Percentiles rank a stretch among this genome's conserved stretches.
phyloP scores from a whole-genome alignment of 2,888 invertebrate genomes.

The Ennomos fuscantarius region DNA sequence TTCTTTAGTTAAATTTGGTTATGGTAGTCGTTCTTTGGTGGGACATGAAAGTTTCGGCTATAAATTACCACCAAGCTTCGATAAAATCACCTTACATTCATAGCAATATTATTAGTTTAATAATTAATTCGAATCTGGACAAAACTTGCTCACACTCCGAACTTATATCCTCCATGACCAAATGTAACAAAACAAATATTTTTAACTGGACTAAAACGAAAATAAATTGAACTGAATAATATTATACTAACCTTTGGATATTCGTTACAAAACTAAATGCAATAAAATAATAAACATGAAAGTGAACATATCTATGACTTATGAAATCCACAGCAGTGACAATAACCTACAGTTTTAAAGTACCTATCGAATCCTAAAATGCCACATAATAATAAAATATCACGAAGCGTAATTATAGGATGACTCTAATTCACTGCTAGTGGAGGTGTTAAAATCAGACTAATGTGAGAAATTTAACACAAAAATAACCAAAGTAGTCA shows the following conservation, averaged over 20 bases:
- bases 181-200: slow-evolving; percentile 57
- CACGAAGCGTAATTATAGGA: slow-evolving; percentile 64
- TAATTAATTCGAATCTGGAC: slow-evolving; percentile 24
- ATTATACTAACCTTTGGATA: slow-evolving; percentile 85
- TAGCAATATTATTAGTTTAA: slow-evolving; percentile 37
- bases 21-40: slow-evolving; percentile 51
- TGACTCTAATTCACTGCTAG: slow-evolving; percentile 69
- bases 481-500: slow-evolving; percentile 78
- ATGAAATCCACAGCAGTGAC: slow-evolving; percentile 73
- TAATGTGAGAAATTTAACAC: slow-evolving; percentile 80
- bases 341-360: slow-evolving; percentile 44
- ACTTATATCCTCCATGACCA: slow-evolving; percentile 58
- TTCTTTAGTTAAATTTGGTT: slow-evolving; percentile 61
- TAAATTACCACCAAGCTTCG: slow-evolving; percentile 40
- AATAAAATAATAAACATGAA: slow-evolving; percentile 74
- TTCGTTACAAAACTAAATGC: slow-evolving; percentile 84
- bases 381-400: slow-evolving; percentile 65
- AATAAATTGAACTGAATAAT: slow-evolving; percentile 59
- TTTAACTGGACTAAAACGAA: slow-evolving; percentile 59
- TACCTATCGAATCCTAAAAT: slow-evolving; percentile 61
- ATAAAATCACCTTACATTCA: slow-evolving; percentile 39
- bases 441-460: slow-evolving; percentile 76
- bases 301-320: slow-evolving; percentile 79
- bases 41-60: slow-evolving; percentile 47
- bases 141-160: slow-evolving; percentile 45